Evolutionary conservation across 2,113 vertebrate genomes (phyloP), one percentile per base, ranked within the genome.

Genomic region (Gulo gulo): DNA sequence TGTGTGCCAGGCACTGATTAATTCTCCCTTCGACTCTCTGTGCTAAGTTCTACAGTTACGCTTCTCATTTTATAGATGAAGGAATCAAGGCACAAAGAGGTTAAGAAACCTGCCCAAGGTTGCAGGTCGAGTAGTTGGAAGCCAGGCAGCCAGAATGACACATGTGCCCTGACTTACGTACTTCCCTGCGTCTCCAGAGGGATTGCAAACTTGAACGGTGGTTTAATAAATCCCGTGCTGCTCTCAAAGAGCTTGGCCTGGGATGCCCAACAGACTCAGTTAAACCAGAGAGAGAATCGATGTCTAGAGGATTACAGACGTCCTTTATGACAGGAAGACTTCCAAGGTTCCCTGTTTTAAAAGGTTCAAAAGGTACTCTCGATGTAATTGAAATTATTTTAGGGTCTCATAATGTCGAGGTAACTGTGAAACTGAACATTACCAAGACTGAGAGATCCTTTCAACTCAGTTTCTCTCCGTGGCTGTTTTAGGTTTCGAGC

Each of bases 401-500:
- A 59, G 26, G 55, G 50, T n/a, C 47, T 79, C 59, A 6, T 6
- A 50, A 52, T 0, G 2, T 84, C 24, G 45, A 8, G 83, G 42
- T 76, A 59, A 87, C 31, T 71, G 16, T 83, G 23, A 95, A 93
- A 79, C 79, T 24, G 71, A 55, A 78, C 12, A 39, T 59, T 57
- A 63, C 45, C 10, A 50, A n/a, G 50, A 20, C 57, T n/a, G 61
- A 69, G 50, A 88, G 42, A 24, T 79, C 65, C 76, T 86, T 83
- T 11, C 61, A 80, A 65, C 69, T 92, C 0, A 11, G 0, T n/a
- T 94, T 42, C 85, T 91, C 61, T 84, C 89, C n/a, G 9, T 90
- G n/a, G 1, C 73, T 95, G 69, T 80, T 82, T 4, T 78, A 99
- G 99, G 98, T 97, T 99, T 99, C 95, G 90, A 98, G 67, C 99